Evolutionary conservation across 2,113 vertebrate species (phyloP).

Genomic region (Centrocercus urophasianus): DNA sequence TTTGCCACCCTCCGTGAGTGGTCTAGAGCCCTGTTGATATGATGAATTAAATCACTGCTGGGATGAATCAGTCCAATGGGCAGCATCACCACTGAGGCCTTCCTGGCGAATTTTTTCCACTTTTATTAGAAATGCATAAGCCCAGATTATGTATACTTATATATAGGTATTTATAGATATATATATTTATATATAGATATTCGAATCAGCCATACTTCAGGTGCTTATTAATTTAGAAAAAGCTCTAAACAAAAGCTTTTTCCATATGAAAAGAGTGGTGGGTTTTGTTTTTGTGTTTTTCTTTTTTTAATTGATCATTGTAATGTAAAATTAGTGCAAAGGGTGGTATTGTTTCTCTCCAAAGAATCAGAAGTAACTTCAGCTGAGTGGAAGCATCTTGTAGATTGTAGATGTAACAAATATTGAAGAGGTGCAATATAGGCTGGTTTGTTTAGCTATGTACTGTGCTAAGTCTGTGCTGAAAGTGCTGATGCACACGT

Average conservation of each 20-base stretch:
- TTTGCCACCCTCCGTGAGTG: background rate
- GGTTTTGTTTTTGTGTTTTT: background rate
- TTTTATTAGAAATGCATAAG: background rate
- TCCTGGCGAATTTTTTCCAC: background rate
- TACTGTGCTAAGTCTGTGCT: background rate
- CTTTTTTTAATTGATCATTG: background rate
- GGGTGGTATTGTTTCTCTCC: background rate
- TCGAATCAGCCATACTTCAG: background rate
- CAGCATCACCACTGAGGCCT: background rate
- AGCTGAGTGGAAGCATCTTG: background rate
- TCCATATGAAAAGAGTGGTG: background rate
- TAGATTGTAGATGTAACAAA: accelerated
- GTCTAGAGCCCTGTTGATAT: background rate
- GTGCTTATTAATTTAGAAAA: background rate
- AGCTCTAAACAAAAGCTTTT: background rate
- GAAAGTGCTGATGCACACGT: background rate
- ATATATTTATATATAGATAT: background rate
- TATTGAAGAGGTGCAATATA: accelerated
- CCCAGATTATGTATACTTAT: background rate
- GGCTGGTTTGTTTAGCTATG: too few relatives aligned
- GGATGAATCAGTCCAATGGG: accelerated
- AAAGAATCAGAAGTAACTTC: background rate
- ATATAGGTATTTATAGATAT: too few relatives aligned
- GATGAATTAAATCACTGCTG: background rate
- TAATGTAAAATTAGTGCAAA: background rate